phyloP scores from a whole-genome alignment of 2,113 vertebrate genomes.

The Megaceryle torquata region DNA sequence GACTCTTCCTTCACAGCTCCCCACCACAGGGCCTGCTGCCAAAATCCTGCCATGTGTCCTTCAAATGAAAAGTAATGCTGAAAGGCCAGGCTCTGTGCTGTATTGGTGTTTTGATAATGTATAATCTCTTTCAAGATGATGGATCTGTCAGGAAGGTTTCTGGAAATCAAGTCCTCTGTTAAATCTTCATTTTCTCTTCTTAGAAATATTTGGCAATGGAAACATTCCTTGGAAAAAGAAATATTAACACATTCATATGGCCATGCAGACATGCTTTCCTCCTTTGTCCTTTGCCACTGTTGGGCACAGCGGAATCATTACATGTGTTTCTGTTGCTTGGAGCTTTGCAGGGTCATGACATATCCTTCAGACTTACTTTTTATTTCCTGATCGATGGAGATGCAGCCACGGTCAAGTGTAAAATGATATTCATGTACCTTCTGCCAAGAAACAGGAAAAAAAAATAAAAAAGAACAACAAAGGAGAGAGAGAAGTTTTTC shows the following conservation, averaged over 20 bases:
- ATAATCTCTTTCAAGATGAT: background rate
- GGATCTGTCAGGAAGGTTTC: background rate
- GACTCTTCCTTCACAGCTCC: background rate
- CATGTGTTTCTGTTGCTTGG: constrained; percentile 7
- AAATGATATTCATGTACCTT: constrained; percentile 68
- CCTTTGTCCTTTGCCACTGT: background rate
- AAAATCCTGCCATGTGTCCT: background rate
- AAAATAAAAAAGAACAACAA: background rate
- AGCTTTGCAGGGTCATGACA: constrained; percentile 10
- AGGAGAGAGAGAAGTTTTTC: constrained; percentile 9
- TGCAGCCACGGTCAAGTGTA: constrained; percentile 51
- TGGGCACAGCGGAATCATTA: background rate
- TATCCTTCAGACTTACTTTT: constrained; percentile 54
- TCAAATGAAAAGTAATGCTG: background rate
- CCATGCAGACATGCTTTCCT: background rate
- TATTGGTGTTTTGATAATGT: background rate
- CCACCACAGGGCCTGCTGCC: accelerated
- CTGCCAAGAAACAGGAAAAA: constrained; percentile 36
- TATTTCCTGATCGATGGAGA: constrained; percentile 59
- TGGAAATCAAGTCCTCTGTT: background rate
- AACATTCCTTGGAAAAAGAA: background rate
- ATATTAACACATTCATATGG: background rate
- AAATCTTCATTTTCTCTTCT: background rate
- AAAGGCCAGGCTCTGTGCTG: background rate
- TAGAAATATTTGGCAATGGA: background rate